Base-by-base conservation (phyloP, 2,888 invertebrate species). In the Pheosia tremula region DNA sequence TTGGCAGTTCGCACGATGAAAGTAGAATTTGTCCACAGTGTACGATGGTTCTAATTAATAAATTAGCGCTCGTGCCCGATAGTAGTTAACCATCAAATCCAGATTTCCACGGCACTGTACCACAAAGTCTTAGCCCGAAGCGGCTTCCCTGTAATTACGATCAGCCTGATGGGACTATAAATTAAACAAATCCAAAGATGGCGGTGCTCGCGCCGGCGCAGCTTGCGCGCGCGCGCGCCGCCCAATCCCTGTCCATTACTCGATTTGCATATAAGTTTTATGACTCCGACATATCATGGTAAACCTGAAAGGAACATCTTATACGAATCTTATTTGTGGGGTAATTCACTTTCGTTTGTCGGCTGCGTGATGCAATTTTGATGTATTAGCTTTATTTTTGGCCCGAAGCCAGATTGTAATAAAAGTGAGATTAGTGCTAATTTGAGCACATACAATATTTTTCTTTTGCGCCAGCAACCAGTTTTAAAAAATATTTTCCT, bases 241-340 rank as follows among this genome's bases (percentile, higher is more conserved):
- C 84, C 81, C 85, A 77, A 83, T 78, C 83, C 72, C 69, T 82
- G 83, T 83, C 71, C 78, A 58, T 81, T 83, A 81, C 79, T 68
- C 69, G 77, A 86, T 88, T 87, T 84, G 82, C 85, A 86, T 88
- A 83, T 67, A 68, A 74, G 75, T 77, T 78, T 76, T 77, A 77
- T 75, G 75, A 71, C 62, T 67, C 57, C 68, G 71, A 62, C 64
- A 24, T 50, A 24, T 7, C 50, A 24, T 50, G 50, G 50, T 3
- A 24, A 60, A 62, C 64, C 63, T 61, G 75, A 79, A 77, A 77
- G 78, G 70, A 75, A 80, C 81, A 79, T 72, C 66, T 66, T 71
- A 74, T 74, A 70, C 63, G 71, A 73, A 70, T 71, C 66, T 67
- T 71, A 67, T 75, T 75, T 57, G 66, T 61, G 60, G 9, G 10